Conservation (phyloP, 1,140 invertebrate species). For the Zaprionus ornatus region DNA sequence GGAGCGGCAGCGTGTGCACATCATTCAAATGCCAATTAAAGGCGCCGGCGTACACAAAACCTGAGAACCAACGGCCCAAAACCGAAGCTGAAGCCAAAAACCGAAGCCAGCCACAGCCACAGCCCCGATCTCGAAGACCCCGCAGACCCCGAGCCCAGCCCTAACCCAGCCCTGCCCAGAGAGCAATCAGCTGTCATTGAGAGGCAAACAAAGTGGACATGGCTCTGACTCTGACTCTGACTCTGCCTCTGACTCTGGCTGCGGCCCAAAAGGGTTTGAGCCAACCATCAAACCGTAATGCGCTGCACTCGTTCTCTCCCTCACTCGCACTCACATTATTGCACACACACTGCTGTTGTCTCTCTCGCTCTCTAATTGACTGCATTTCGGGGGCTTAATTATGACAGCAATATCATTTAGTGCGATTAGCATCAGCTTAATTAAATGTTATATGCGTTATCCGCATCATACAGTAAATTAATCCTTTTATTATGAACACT, state of each 20-base stretch:
- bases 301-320: constrained; percentile 50
- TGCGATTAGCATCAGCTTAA: constrained; percentile 34
- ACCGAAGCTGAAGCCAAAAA: constrained; percentile 27
- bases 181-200: constrained; percentile 80
- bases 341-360: not conserved
- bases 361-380: constrained; percentile 14
- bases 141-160: not conserved
- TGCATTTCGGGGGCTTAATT: constrained; percentile 22
- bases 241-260: constrained; percentile 25
- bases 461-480: not conserved
- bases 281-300: constrained; percentile 53
- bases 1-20: constrained; percentile 62
- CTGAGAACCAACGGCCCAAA: constrained; percentile 56
- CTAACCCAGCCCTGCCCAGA: constrained; percentile 6
- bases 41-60: constrained; percentile 76
- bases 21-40: constrained; percentile 83
- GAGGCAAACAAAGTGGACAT: constrained; percentile 81
- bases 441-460: constrained; percentile 16
- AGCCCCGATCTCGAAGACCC: too few relatives aligned
- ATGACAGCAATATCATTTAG: constrained; percentile 39
- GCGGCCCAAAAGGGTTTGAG: constrained; percentile 49
- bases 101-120: constrained; percentile 6
- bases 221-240: constrained; percentile 36
- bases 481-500: not conserved
- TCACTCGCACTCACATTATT: not conserved